Conservation (phyloP, 1,140 invertebrate species). For the Homalodisca vitripennis region DNA sequence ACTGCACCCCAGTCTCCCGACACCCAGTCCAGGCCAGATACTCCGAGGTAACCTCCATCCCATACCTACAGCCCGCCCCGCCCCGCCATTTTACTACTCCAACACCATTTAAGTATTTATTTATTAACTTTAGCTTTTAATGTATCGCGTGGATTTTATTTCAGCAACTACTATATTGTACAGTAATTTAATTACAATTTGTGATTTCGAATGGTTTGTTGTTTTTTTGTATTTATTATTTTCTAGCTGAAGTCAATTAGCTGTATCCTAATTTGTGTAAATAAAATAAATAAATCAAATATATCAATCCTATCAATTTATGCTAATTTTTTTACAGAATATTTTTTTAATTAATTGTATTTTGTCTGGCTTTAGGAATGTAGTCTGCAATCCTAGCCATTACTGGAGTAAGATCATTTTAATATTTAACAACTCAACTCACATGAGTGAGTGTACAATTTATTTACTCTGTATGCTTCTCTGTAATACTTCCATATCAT, state of each 20-base stretch:
- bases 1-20: constrained; percentile 41
- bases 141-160: background rate
- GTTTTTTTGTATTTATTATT: constrained; percentile 18
- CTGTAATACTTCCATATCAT: too few species aligned
- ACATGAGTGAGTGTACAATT: too few species aligned
- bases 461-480: too few species aligned
- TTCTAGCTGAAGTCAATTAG: constrained; percentile 11
- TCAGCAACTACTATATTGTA: background rate
- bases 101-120: background rate
- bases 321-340: too few species aligned
- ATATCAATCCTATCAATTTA: too few species aligned
- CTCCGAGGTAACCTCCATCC: constrained; percentile 14
- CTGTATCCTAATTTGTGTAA: background rate
- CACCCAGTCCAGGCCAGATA: constrained; percentile 25
- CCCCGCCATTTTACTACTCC: background rate
- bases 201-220: constrained; percentile 20
- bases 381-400: too few species aligned
- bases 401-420: too few species aligned
- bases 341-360: too few species aligned
- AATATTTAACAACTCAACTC: too few species aligned
- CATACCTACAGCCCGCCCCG: background rate
- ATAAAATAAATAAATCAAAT: background rate
- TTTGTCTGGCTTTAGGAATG: too few species aligned
- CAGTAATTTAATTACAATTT: constrained; percentile 10
- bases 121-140: background rate